These are phyloP conservation scores for Phyllotreta cruciferae DNA, from an alignment of 2,888 invertebrate species.

Conservation along the genomic window DNA sequence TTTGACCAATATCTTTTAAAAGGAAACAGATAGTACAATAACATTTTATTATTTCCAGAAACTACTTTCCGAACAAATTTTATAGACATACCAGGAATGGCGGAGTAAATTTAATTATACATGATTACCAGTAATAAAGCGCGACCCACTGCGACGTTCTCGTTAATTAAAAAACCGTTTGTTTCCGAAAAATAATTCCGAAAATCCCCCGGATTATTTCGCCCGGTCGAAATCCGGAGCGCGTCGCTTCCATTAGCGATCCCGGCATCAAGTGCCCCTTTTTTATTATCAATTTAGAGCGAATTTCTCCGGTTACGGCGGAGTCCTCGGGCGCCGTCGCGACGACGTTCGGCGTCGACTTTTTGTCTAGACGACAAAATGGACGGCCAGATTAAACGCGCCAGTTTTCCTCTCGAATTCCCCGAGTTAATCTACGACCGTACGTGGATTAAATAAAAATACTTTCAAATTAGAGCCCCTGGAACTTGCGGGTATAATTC, in stretches of 20 bases:
- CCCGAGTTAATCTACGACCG: constrained; percentile 9
- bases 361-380: constrained; percentile 32
- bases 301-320: constrained; percentile 10
- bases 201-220: too few species aligned
- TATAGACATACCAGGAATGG: constrained; percentile 1
- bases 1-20: too few species aligned
- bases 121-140: constrained; percentile 4
- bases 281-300: too few species aligned
- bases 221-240: neutral
- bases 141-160: constrained; percentile 1
- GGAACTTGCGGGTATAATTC: too few species aligned
- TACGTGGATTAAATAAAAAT: constrained; percentile 19
- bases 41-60: constrained; percentile 8
- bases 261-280: neutral
- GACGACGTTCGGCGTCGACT: constrained; percentile 20
- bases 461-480: neutral
- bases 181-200: too few species aligned
- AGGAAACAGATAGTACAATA: neutral
- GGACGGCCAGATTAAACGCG: constrained; percentile 32
- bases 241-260: neutral
- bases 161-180: neutral
- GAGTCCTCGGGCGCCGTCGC: constrained; percentile 22
- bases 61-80: constrained; percentile 3
- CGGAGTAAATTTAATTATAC: constrained; percentile 3
- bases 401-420: constrained; percentile 18